A percentile compares a stretch with the other conserved stretches of the same genome.
phyloP scores from a whole-genome alignment of 2,888 invertebrate genomes.

The Imbricaverruca yamaguchii region DNA sequence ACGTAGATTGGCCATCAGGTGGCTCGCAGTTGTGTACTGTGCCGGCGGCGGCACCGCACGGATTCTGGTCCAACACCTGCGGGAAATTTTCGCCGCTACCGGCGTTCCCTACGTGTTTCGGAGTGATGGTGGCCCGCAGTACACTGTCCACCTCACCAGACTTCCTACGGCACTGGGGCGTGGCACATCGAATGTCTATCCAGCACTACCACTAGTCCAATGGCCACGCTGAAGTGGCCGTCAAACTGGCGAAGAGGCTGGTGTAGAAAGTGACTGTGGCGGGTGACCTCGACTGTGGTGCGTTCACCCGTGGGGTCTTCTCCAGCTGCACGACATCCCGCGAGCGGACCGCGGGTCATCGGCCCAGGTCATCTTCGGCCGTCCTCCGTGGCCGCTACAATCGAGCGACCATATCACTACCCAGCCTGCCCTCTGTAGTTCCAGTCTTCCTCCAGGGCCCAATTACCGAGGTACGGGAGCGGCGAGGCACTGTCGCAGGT shows the following conservation, averaged over 20 bases:
- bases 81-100: too few relatives aligned
- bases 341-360: background rate
- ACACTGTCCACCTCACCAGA: too few relatives aligned
- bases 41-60: background rate
- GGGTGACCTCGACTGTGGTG: slow-evolving; percentile 22
- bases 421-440: background rate
- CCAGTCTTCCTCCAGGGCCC: background rate
- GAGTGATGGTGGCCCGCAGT: too few relatives aligned
- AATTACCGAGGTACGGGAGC: background rate
- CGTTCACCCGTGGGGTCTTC: slow-evolving; percentile 24
- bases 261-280: background rate
- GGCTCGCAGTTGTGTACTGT: background rate
- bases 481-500: too few relatives aligned
- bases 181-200: too few relatives aligned
- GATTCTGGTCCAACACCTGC: background rate
- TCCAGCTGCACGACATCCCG: slow-evolving; percentile 24
- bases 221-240: background rate
- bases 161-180: too few relatives aligned
- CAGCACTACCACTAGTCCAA: background rate
- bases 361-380: background rate
- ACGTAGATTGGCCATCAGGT: background rate
- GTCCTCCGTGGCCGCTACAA: background rate
- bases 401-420: background rate
- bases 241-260: background rate
- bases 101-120: too few relatives aligned